Percentiles rank a stretch among this genome's conserved stretches.
Evolutionary conservation across 2,888 invertebrate genomes (phyloP).

Genomic region (Parochlus steinenii): DNA sequence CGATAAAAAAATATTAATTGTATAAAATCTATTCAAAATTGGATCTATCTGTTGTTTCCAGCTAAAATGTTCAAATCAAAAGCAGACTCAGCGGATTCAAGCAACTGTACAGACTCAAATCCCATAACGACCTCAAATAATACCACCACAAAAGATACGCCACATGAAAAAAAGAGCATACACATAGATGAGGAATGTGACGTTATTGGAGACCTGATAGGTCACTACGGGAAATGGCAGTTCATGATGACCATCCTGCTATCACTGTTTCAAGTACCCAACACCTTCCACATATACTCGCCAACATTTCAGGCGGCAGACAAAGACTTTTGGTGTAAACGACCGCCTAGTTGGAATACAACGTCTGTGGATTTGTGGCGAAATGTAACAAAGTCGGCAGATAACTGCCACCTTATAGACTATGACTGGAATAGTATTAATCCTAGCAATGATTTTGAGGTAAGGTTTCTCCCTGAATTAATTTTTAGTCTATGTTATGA

Average conservation of each 20-base stretch:
- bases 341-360: constrained; percentile 37
- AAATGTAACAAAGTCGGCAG: constrained; percentile 45
- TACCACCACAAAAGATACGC: constrained; percentile 1
- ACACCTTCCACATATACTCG: constrained; percentile 65
- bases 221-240: constrained; percentile 64
- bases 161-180: constrained; percentile 5
- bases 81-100: no score
- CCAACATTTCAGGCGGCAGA: constrained; percentile 56
- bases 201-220: constrained; percentile 48
- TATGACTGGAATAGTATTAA: constrained; percentile 31
- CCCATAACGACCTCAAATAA: no score
- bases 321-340: constrained; percentile 51
- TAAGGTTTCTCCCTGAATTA: background rate
- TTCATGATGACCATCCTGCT: constrained; percentile 53
- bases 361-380: constrained; percentile 43
- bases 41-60: background rate
- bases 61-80: background rate
- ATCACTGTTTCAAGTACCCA: constrained; percentile 60
- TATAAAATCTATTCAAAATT: background rate
- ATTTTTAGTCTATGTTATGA: no score
- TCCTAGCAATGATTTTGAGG: no score
- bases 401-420: constrained; percentile 39
- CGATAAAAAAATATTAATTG: background rate
- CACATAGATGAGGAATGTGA: constrained; percentile 37
- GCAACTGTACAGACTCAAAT: no score